A percentile compares a stretch with the other conserved stretches of the same genome.
phyloP scores from a whole-genome alignment of 1,140 invertebrate genomes.

The Homalodisca vitripennis region DNA sequence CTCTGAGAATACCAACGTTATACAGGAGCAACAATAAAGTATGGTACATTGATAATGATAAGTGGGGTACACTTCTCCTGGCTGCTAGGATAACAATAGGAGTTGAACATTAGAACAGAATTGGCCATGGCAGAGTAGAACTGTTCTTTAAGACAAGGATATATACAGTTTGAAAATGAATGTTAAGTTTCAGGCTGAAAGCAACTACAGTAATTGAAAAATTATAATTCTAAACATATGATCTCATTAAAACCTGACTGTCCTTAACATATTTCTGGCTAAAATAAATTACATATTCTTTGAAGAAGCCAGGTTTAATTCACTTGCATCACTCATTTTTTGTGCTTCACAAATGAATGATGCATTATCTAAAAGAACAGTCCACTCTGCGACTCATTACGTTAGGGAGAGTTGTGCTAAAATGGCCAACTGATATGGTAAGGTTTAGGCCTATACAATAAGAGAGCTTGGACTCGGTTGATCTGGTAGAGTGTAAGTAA shows the following conservation, averaged over 20 bases:
- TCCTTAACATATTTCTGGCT: background rate
- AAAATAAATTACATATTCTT: background rate
- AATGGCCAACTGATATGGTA: background rate
- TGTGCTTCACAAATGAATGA: background rate
- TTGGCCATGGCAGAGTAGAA: background rate
- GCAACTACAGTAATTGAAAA: too few species aligned
- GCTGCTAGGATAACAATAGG: background rate
- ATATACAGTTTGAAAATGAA: background rate
- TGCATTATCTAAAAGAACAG: background rate
- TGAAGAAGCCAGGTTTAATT: background rate
- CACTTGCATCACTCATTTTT: background rate
- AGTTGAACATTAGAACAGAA: background rate
- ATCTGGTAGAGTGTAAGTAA: too few species aligned
- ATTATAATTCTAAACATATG: too few species aligned
- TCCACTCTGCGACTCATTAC: background rate
- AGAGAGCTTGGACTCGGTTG: background rate
- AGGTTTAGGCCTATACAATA: background rate
- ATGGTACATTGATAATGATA: background rate
- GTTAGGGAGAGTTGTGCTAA: background rate
- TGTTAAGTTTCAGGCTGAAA: too few species aligned
- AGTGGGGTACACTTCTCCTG: background rate
- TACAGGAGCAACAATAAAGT: slow-evolving; percentile 14
- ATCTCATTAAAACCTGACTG: too few species aligned
- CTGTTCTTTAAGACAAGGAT: background rate
- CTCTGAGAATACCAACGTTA: slow-evolving; percentile 16